Evolutionary conservation across 2,888 invertebrate genomes (phyloP), one percentile per base, ranked within the genome.

Genomic region (Amiota minor): DNA sequence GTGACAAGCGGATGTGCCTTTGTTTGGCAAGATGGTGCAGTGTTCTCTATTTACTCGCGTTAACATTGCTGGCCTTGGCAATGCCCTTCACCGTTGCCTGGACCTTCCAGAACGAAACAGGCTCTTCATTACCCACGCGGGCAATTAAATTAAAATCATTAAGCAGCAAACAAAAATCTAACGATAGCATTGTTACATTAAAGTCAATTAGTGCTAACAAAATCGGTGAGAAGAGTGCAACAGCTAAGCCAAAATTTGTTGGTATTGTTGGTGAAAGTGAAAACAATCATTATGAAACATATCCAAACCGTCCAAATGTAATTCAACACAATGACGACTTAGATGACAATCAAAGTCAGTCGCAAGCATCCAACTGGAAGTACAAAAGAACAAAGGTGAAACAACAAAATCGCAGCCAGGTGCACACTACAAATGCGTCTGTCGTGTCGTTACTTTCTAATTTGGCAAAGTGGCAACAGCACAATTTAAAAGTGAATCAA

Each of bases 401-500:
- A 74, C 81, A 83, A 61, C 81, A 83, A 70, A 74, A 62, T 62
- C 62, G 62, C 45, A 23, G 9, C 8, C 14, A 45, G 4, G 62
- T 45, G 4, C 23, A 67, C 46, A 74, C n/a, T 45, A 70, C 64
- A 59, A 77, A 67, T 11, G 62, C 72, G 45, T 64, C 75, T 9
- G n/a, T 72, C 35, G 47, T 75, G n/a, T 55, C 50, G 71, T 14
- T 77, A 74, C 56, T 56, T 67, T 65, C 73, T 72, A 76, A 76
- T 75, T 74, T 81, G 50, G 80, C 81, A 73, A 79, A 81, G 72
- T 86, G 85, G 87, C 85, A 82, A 65, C 86, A 86, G 55, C 84
- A 83, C 75, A 83, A 79, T 73, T 82, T 88, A 72, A 90, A 90
- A 79, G 90, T 90, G 61, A 89, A 89, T 79, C 90, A 89, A 77